Conservation (phyloP, 2,113 vertebrate species). For the Fulica atra region DNA sequence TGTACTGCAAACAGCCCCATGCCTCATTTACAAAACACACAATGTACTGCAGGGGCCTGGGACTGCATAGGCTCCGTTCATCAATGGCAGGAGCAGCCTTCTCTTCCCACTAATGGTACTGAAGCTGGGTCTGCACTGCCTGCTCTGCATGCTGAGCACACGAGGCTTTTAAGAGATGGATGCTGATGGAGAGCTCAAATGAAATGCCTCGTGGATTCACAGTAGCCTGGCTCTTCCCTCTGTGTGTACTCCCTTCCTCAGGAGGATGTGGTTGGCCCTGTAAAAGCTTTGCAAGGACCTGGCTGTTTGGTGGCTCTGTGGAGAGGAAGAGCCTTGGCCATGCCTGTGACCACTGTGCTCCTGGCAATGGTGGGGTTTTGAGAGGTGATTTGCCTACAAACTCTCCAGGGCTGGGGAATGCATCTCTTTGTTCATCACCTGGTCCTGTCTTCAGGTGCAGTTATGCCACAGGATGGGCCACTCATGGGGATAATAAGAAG, state of each 20-base stretch:
- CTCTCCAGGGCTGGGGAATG: not conserved
- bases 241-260: not conserved
- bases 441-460: not conserved
- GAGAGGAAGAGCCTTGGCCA: not conserved
- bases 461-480: accelerated
- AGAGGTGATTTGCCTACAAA: not conserved
- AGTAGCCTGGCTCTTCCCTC: not conserved
- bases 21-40: not conserved
- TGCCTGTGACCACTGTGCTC: not conserved
- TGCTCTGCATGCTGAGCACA: conserved; percentile 12
- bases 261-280: not conserved
- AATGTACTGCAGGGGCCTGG: not conserved
- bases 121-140: not conserved
- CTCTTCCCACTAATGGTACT: not conserved
- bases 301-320: not conserved
- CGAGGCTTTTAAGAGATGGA: not conserved
- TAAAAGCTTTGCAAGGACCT: not conserved
- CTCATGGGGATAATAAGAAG: not conserved
- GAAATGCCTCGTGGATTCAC: not conserved
- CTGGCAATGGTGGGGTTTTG: not conserved
- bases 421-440: not conserved
- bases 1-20: not conserved
- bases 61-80: not conserved
- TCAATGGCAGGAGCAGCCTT: not conserved
- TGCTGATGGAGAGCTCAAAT: not conserved